A percentile compares a stretch with the other conserved stretches of the same genome.
phyloP scores from a whole-genome alignment of 30 jellyfish, hydroid and myxozoan species.

The Phacellophora camtschatica region DNA sequence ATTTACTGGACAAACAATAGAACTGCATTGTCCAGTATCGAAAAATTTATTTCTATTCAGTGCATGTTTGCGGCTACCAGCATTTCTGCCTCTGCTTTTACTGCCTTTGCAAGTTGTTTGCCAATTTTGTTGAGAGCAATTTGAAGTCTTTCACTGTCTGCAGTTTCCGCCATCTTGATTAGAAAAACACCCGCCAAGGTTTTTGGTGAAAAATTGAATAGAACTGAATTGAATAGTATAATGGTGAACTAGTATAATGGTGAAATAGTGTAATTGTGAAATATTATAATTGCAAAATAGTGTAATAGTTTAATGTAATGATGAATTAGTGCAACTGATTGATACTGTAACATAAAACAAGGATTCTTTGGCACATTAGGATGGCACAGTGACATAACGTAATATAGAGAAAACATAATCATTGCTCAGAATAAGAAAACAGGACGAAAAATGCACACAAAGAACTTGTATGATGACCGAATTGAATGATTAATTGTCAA shows the following conservation, averaged over 20 bases:
- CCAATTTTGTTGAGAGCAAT: slow-evolving; percentile 29
- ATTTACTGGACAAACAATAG: slow-evolving; percentile 14
- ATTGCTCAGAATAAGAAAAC: too few relatives aligned
- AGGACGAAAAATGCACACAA: not conserved
- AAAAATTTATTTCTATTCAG: not conserved
- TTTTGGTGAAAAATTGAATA: not conserved
- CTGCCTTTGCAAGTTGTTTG: slow-evolving; percentile 2
- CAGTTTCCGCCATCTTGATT: slow-evolving; percentile 36
- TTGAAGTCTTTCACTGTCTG: slow-evolving; percentile 12
- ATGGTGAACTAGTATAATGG: slow-evolving; percentile 9
- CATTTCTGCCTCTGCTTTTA: slow-evolving; percentile 22
- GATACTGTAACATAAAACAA: not conserved
- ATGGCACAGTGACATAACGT: not conserved
- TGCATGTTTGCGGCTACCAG: slow-evolving; percentile 19
- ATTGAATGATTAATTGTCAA: not conserved
- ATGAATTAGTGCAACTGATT: not conserved
- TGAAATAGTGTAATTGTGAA: not conserved
- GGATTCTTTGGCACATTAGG: not conserved
- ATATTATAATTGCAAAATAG: not conserved
- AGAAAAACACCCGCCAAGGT: not conserved
- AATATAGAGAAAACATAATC: too few relatives aligned
- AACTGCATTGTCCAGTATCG: slow-evolving; percentile 33
- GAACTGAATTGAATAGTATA: not conserved
- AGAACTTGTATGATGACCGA: not conserved
- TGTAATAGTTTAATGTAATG: not conserved